Conservation (phyloP, 2,797 vertebrate genomes). For the Acanthurus leucopareius region DNA sequence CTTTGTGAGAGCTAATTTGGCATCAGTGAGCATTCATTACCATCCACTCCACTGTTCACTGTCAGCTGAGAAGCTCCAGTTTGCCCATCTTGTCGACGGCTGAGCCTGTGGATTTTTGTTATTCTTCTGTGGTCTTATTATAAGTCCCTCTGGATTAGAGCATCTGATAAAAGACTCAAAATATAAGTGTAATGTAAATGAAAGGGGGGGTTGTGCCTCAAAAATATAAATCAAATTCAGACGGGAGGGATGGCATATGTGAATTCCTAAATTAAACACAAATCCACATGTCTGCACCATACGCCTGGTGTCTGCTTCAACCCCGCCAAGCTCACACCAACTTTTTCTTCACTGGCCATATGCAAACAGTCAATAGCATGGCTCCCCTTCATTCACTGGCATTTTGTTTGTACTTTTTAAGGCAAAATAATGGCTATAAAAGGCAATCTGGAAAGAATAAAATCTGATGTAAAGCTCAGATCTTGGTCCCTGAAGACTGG, state of each 20-base stretch:
- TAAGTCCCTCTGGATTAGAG: slow-evolving; percentile 58
- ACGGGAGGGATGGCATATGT: slow-evolving; percentile 60
- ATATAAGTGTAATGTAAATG: slow-evolving; percentile 65
- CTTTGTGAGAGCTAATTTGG: slow-evolving; percentile 66
- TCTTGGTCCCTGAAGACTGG: slow-evolving; percentile 83
- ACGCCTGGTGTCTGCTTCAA: slow-evolving; percentile 58
- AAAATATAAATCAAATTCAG: slow-evolving; percentile 64
- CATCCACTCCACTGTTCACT: slow-evolving; percentile 44
- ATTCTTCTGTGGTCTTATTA: slow-evolving; percentile 68
- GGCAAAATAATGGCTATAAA: slow-evolving; percentile 86
- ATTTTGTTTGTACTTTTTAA: slow-evolving; percentile 87
- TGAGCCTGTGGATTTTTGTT: slow-evolving; percentile 65
- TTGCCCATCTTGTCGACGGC: slow-evolving; percentile 50
- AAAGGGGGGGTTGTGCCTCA: slow-evolving; percentile 48
- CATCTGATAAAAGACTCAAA: slow-evolving; percentile 65
- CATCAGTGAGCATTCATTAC: slow-evolving; percentile 59
- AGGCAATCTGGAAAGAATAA: slow-evolving; percentile 86
- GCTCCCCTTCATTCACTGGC: slow-evolving; percentile 81
- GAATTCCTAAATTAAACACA: slow-evolving; percentile 71
- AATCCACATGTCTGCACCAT: slow-evolving; percentile 71
- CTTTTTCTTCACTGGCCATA: slow-evolving; percentile 70
- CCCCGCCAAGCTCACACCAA: slow-evolving; percentile 67
- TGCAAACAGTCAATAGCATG: slow-evolving; percentile 79
- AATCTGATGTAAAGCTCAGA: slow-evolving; percentile 86
- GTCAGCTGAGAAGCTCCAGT: slow-evolving; percentile 57